Evolutionary conservation across 1,140 invertebrate genomes (phyloP).

Genomic region (Drosophila lacertosa): DNA sequence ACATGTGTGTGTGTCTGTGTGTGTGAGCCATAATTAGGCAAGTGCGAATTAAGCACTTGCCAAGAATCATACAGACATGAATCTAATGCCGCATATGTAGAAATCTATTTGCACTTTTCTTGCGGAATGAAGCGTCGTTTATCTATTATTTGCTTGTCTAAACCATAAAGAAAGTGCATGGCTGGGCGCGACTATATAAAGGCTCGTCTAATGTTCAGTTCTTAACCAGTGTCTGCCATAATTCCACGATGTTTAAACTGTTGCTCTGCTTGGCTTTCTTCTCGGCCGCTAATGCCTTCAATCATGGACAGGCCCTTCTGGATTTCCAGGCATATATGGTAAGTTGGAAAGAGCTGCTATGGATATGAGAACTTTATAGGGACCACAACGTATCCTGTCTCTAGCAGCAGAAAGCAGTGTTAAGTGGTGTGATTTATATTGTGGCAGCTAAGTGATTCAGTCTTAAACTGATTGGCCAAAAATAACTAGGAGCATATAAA

Average conservation of each 20-base stretch:
- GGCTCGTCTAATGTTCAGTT: conserved; percentile 1
- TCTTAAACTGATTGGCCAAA: no score
- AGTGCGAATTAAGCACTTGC: conserved; percentile 53
- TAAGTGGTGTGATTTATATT: no score
- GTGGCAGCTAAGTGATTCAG: no score
- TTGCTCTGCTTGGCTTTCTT: conserved; percentile 38
- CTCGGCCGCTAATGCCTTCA: conserved; percentile 28
- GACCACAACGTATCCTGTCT: no score
- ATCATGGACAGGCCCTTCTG: conserved; percentile 51
- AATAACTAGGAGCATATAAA: no score
- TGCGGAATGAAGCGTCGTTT: conserved; percentile 50
- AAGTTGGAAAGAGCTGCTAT: background rate
- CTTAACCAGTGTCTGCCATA: conserved; percentile 19
- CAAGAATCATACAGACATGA: conserved; percentile 34
- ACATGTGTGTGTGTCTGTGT: conserved; percentile 3
- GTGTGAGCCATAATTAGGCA: conserved; percentile 36
- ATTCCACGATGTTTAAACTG: conserved; percentile 52
- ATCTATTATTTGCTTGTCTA: conserved; percentile 60
- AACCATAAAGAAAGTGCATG: conserved; percentile 63
- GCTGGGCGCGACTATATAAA: conserved; percentile 34
- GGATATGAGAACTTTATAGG: no score
- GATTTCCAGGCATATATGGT: conserved; percentile 59
- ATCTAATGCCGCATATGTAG: conserved; percentile 39
- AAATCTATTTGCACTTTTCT: conserved; percentile 79
- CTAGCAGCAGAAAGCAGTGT: no score